Conservation (phyloP, 2,113 vertebrate genomes). For the Mus pahari region DNA sequence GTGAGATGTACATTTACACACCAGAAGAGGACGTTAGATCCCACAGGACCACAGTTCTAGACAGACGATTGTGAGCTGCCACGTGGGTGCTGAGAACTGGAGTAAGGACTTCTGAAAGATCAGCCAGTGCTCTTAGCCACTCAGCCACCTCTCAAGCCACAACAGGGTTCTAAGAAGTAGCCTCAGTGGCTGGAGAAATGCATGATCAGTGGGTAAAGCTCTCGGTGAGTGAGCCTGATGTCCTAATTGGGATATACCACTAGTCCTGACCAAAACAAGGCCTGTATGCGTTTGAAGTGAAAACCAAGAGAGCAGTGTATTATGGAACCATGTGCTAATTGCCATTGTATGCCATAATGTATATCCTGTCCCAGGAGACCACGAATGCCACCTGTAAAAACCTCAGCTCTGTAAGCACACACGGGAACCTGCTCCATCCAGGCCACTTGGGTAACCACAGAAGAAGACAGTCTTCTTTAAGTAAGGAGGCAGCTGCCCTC, state of each 20-base stretch:
- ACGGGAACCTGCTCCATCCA: not conserved
- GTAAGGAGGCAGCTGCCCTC: not conserved
- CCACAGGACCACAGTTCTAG: not conserved
- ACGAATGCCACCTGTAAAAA: not conserved
- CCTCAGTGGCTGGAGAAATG: not conserved
- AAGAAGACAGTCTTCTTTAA: not conserved
- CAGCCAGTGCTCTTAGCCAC: not conserved
- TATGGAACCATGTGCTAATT: not conserved
- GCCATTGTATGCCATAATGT: too few species aligned
- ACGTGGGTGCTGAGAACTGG: not conserved
- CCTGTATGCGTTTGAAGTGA: not conserved
- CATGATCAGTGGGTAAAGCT: not conserved
- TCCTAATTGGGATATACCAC: too few species aligned
- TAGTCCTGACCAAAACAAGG: not conserved
- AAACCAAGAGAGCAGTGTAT: not conserved
- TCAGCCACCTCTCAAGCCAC: not conserved
- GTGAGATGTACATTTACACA: not conserved
- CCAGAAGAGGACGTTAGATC: not conserved
- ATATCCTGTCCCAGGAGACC: not conserved
- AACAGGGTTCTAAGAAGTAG: not conserved
- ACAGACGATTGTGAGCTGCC: not conserved
- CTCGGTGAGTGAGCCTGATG: too few species aligned
- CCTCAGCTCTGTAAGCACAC: not conserved
- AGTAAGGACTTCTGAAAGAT: not conserved
- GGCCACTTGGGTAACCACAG: not conserved